Base-by-base conservation (phyloP, 2,113 vertebrate species). In the Rhizomys pruinosus region DNA sequence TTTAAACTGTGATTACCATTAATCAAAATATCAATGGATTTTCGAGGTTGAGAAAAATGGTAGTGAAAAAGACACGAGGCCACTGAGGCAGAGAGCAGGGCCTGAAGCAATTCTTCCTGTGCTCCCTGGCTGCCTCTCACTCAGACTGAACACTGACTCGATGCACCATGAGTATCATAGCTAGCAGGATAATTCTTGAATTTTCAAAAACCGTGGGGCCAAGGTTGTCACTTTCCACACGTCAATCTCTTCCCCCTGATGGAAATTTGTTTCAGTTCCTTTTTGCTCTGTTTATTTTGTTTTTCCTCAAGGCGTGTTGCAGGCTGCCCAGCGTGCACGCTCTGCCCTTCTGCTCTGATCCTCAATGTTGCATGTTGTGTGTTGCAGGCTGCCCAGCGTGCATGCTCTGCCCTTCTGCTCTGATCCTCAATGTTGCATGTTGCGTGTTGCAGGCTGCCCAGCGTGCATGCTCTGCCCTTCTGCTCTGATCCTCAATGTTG, bases 51-150 rank as follows among this genome's bases (percentile, higher is more conserved):
- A 77, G 37, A 77, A 77, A 81, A 66, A 44, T 34, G 44, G 42
- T 71, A 78, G 15, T 78, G 59, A 52, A 63, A 57, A 59, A 73
- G 23, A 17, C 25, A 47, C 3, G 1, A 16, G 27, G 55, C 39
- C 47, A 1, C 3, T 2, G 2, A 25, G 0, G 1, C 20, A 47
- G 76, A 81, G 22, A 86, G 16, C 42, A 74, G 32, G 64, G 11
- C 16, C 5, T 32, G 59, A 32, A 3, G 0, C 1, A 1, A 7
- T 32, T 3, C 15, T 2, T 16, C 12, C 5, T 0, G 16, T 22
- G 17, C 23, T 0, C 2, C 6, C n/a, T 2, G 9, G 42, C n/a
- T 57, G 42, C 17, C 27, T 22, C 29, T 68, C 11, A 25, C 39
- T 3, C 7, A n/a, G n/a, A 76, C 15, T 12, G 64, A 22, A 7